These are phyloP conservation scores for Macroglossus sobrinus DNA, from an alignment of 2,113 vertebrate genomes.

Conservation along the genomic window DNA sequence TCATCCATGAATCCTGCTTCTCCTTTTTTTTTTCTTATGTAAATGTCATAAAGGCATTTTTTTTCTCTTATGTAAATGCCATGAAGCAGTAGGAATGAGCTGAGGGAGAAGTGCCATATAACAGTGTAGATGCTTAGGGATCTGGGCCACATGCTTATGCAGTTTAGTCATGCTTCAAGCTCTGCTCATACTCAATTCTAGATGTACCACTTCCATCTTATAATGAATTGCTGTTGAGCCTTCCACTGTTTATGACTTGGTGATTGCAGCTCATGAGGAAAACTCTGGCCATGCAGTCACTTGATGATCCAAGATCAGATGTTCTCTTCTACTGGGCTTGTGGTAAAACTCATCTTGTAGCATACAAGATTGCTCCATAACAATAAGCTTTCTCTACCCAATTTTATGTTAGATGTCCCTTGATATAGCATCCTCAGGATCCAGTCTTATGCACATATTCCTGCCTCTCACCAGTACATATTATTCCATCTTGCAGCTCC, in stretches of 20 bases:
- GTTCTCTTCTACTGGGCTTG: not conserved
- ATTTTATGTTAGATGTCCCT: not conserved
- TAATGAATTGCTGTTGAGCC: not conserved
- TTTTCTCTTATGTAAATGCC: not conserved
- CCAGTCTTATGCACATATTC: not conserved
- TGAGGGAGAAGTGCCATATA: not conserved
- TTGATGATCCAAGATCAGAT: not conserved
- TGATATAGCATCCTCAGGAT: not conserved
- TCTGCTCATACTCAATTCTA: not conserved
- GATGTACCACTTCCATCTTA: not conserved
- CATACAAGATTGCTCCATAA: not conserved
- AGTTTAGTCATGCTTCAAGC: not conserved
- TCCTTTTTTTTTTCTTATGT: not conserved
- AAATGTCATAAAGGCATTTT: not conserved
- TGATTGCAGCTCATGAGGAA: not conserved
- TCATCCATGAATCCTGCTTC: not conserved
- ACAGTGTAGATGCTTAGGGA: too few species aligned
- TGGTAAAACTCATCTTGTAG: not conserved
- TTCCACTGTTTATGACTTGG: not conserved
- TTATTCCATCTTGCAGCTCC: not conserved
- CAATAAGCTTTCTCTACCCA: not conserved
- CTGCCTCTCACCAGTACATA: not conserved
- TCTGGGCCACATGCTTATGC: not conserved
- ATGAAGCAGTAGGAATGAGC: not conserved
- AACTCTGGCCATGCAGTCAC: not conserved